Evolutionary conservation across 2,797 vertebrate species (phyloP).

Genomic region (Pseudotriccus pelzelni): DNA sequence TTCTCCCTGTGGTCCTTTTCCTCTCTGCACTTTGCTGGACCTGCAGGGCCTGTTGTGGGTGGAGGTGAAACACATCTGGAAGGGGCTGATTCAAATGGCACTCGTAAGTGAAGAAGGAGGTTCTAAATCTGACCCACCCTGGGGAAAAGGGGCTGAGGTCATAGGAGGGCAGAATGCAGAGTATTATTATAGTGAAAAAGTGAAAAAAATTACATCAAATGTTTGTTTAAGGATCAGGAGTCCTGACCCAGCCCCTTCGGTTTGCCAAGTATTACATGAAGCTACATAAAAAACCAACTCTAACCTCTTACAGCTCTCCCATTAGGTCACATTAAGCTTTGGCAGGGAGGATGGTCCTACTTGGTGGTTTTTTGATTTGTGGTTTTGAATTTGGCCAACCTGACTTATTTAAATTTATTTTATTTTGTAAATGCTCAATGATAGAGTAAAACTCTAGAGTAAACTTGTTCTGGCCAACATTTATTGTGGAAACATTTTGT

Average conservation of each 20-base stretch:
- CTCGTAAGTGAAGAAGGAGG: conserved; percentile 62
- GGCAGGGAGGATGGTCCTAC: conserved; percentile 74
- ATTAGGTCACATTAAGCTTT: conserved; percentile 80
- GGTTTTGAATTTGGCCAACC: conserved; percentile 80
- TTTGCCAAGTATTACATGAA: conserved; percentile 79
- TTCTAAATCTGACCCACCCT: conserved; percentile 56
- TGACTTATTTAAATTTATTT: conserved; percentile 77
- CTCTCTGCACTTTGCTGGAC: conserved; percentile 54
- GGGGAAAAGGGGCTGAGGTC: conserved; percentile 69
- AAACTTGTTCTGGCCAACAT: conserved; percentile 74
- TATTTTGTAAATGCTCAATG: conserved; percentile 77
- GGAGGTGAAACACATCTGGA: conserved; percentile 70
- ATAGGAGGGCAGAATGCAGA: conserved; percentile 74
- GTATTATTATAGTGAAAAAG: conserved; percentile 72
- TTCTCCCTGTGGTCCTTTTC: conserved; percentile 58
- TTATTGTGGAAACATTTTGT: conserved; percentile 76
- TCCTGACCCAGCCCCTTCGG: conserved; percentile 65
- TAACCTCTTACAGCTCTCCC: conserved; percentile 77
- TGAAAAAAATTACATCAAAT: conserved; percentile 75
- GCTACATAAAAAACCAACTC: conserved; percentile 74
- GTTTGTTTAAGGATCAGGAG: conserved; percentile 79
- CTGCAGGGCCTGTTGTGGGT: conserved; percentile 66
- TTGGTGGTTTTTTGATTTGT: conserved; percentile 82
- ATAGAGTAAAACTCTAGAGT: conserved; percentile 76
- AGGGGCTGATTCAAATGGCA: conserved; percentile 63